Base-by-base conservation (phyloP, 1,140 invertebrate genomes). In the Brachionus rotundiformis region DNA sequence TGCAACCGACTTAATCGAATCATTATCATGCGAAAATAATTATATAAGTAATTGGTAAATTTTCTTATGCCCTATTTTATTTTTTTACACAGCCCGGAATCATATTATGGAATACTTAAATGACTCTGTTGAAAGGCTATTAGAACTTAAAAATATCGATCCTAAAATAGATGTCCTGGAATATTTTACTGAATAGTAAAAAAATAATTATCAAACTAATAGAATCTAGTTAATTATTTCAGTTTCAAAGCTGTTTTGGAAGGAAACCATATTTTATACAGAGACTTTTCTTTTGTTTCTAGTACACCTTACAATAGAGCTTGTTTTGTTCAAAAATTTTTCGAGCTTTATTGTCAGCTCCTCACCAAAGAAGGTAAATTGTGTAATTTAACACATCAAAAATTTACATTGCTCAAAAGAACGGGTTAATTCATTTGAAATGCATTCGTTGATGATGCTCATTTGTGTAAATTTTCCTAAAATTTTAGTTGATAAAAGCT, bases 121-220 rank as follows among this genome's bases (percentile, higher is more conserved):
- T 82, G 87, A 88, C 82, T 84, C 84, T 49, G 83, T 88, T 23
- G 73, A 84, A 13, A 87, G 88, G 63, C 83, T 88, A 25, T 83
- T 88, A 13, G 85, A 86, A 83, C 83, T 86, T 81, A 84, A 85
- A 83, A 86, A 87, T 39, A 86, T 87, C 76, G 87, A 87, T 79
- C 85, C 87, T 2, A 88, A 88, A 84, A 83, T 88, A 11, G 86
- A 86, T 83, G 82, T 85, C 19, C 63, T 85, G 4, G 87, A 87
- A 82, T 88, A 86, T 71, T 83, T 88, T 27, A 85, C 84, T 84
- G 85, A 87, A 84, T 88, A 88, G 87, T 88, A 85, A 85, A 86
- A 86, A 16, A 16, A 82, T 27, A 47, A 41, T 59, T 54, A 11
- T 27, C 5, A 41, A 25, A 16, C 39, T 23, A 39, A 16, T 19